Conservation (phyloP, 2,113 vertebrate genomes). For the Excalfactoria chinensis region DNA sequence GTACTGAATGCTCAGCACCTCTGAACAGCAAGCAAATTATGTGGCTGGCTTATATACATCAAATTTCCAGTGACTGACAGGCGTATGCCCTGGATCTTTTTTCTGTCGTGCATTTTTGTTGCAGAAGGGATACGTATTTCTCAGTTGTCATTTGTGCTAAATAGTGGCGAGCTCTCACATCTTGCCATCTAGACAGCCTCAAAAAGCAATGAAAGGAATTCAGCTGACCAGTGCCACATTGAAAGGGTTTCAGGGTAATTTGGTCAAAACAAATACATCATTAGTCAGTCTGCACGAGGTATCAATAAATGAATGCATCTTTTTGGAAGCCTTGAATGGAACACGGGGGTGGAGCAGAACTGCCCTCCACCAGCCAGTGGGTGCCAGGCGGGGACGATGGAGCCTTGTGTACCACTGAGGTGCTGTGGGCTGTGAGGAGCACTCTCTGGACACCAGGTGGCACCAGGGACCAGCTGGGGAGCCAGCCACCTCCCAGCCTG, state of each 20-base stretch:
- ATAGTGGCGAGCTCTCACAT: not conserved
- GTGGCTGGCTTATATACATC: not conserved
- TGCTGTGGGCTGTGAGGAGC: not conserved
- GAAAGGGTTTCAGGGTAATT: not conserved
- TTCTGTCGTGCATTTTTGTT: not conserved
- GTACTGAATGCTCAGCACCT: not conserved
- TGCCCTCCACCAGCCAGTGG: accelerated
- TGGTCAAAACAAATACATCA: not conserved
- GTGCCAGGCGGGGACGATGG: not conserved
- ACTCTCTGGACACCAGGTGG: conserved; percentile 72
- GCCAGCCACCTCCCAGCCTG: not conserved
- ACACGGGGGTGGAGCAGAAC: accelerated
- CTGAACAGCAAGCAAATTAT: not conserved
- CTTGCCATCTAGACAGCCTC: not conserved
- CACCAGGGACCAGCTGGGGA: conserved; percentile 67
- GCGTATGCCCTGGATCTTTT: not conserved
- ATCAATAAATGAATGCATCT: not conserved
- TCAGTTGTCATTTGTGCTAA: not conserved
- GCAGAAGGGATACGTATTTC: not conserved
- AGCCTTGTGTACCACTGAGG: no score
- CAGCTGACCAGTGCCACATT: not conserved
- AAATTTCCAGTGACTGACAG: not conserved
- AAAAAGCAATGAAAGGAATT: not conserved
- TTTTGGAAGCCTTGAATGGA: not conserved
- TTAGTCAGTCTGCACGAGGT: not conserved